Conservation (phyloP, 2,113 vertebrate species). For the Rhombomys opimus region DNA sequence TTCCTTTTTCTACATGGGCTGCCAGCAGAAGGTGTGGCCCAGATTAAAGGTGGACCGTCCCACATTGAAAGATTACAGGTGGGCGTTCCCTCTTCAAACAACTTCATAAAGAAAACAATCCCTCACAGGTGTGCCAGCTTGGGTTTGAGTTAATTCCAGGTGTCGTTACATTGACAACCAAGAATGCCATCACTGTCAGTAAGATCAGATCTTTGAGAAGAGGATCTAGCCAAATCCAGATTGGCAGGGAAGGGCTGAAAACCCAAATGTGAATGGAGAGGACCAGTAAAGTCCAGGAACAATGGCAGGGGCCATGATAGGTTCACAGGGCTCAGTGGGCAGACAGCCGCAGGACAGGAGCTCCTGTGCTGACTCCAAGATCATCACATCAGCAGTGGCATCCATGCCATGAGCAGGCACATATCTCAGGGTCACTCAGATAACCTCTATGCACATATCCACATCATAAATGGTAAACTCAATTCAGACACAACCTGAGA, state of each 20-base stretch:
- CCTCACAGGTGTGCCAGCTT: too few species aligned
- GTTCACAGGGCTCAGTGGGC: not conserved
- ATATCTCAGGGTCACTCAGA: rapidly evolving
- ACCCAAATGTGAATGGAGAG: not conserved
- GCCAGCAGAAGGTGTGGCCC: not conserved
- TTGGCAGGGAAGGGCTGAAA: rapidly evolving
- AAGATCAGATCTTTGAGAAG: not conserved
- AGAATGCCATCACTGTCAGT: not conserved
- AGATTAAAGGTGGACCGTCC: not conserved
- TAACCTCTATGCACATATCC: rapidly evolving
- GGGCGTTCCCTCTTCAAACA: not conserved
- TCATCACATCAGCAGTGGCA: too few species aligned
- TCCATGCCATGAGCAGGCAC: rapidly evolving
- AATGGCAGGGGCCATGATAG: rapidly evolving
- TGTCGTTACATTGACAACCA: not conserved
- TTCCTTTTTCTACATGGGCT: not conserved
- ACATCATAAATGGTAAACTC: not conserved
- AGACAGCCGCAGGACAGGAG: not conserved
- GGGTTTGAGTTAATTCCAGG: not conserved
- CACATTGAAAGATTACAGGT: not conserved
- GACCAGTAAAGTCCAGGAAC: rapidly evolving
- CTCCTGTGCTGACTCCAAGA: not conserved
- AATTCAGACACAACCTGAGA: too few species aligned
- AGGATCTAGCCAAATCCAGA: rapidly evolving
- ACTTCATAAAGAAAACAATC: not conserved